A percentile compares a stretch with the other conserved stretches of the same genome.
Conservation (phyloP, 2,888 invertebrate genomes). For the Drosophila paramelanica region DNA sequence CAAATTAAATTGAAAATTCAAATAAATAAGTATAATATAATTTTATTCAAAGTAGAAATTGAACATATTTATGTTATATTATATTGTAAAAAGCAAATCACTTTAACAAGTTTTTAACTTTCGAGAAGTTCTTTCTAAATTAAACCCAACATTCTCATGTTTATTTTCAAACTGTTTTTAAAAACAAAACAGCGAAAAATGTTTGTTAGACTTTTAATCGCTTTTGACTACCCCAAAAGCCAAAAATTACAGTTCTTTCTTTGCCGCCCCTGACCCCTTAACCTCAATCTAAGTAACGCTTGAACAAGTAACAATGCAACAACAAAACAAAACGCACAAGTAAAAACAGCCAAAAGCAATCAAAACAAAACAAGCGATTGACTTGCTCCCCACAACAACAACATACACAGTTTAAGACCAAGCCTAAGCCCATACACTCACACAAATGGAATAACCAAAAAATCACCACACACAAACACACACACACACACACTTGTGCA, state of each 20-base stretch:
- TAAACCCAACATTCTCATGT: not conserved
- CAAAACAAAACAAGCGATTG: constrained; percentile 76
- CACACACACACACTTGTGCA: not conserved
- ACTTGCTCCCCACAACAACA: constrained; percentile 52
- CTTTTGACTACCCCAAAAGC: constrained; percentile 10
- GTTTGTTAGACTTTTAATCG: constrained; percentile 39
- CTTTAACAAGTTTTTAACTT: too few relatives aligned
- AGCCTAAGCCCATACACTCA: constrained; percentile 11
- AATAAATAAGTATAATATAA: too few relatives aligned
- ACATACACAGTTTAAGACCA: constrained; percentile 23
- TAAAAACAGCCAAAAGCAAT: constrained; percentile 63
- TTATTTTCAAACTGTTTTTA: not conserved
- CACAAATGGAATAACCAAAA: not conserved
- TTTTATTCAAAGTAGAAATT: too few relatives aligned
- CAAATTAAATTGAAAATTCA: too few relatives aligned
- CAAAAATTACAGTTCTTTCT: constrained; percentile 32
- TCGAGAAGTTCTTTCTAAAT: too few relatives aligned
- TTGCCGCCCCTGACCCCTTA: constrained; percentile 59
- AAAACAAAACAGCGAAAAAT: constrained; percentile 16
- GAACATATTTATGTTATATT: too few relatives aligned
- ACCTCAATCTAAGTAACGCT: constrained; percentile 52
- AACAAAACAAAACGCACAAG: constrained; percentile 35
- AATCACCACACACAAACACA: not conserved
- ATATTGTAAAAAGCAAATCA: too few relatives aligned
- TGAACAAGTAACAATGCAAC: constrained; percentile 14